Evolutionary conservation across 2,113 vertebrate species (phyloP), one percentile per base, ranked within the genome.

Genomic region (Salvelinus sp.): DNA sequence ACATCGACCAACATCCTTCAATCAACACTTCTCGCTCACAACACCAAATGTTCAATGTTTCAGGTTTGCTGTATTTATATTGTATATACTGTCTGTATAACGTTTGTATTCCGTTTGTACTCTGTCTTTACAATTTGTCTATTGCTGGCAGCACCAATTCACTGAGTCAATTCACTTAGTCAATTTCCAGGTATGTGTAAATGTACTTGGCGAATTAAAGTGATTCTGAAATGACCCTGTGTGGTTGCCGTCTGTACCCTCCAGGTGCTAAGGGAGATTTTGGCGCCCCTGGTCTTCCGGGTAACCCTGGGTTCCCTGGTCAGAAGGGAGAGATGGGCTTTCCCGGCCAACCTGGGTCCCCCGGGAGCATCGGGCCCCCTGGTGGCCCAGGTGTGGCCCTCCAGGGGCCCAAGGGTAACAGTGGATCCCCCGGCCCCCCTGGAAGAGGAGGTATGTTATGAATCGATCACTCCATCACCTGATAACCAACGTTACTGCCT

Each of bases 241-340:
- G 22, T 57, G 70, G 18, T 78, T 63, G 20, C 27, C 23, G 67
- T 76, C 4, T 80, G 80, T 79, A 10, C 33, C 82, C 86, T 57
- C 7, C 72, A 99, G 98, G 98, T 87, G 62, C 91, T 64, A 99
- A 99, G 90, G 98, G 98, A 93, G 97, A 99, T 79, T 77, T 87
- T 63, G 98, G 98, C 54, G 87, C 90, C 81, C 90, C 94, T 72
- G 98, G 98, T 62, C 58, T 22, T 23, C 70, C 94, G 0, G 98
- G 98, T 75, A 82, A 73, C 73, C 91, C 96, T 76, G 98, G 98
- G 76, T 91, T 93, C 85, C 91, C 95, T 47, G 98, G 98, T 78
- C 0, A 80, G 47, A 99, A 99, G 82, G 98, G 98, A 83, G 97
- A 98, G 5, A 44, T 67, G 69, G 98, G 98, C 69, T 92, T 91